Evolutionary conservation across 2,888 invertebrate genomes (phyloP), one percentile per base, ranked within the genome.

Genomic region (Colostygia pectinataria): DNA sequence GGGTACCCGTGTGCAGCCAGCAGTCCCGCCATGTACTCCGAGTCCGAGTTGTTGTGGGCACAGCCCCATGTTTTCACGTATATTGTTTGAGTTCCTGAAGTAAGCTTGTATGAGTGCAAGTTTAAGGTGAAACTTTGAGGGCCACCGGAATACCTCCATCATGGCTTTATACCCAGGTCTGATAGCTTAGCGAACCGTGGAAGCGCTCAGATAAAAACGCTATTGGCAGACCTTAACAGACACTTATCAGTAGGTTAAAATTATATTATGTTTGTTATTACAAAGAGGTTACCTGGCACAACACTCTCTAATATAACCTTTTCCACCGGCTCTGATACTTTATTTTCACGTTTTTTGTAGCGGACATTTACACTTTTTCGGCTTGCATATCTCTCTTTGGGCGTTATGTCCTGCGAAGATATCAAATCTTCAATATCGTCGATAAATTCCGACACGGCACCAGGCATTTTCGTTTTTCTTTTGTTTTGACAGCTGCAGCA

Each of bases 1-100:
- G 91, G 92, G 78, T 98, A 99, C 0, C 98, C 99, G 68, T 95
- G 96, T 0, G 95, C 92, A 0, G 96, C 95, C 47, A 99, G 86
- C 64, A 98, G 94, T 0, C 99, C 99, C 0, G 98, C 98, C 99
- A 99, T 99, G 77, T 99, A 99, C 89, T 99, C 99, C 0, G 97
- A 96, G 80, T 99, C 99, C 0, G 98, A 98, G 77, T 94, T 98
- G 82, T 99, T 99, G 87, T 99, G 99, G 0, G 98, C 96, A 80
- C 99, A 99, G 2, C 99, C 99, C 99, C 98, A 99, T 47, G 98
- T 99, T 84, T 97, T 97, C 1, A 98, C 92, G 67, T 94, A 97
- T 33, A 98, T 92, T 32, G 91, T 93, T 80, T 96, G 94, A 0
- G 96, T 96, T 0, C 97, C 96, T 72, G 91, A 90, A 65, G 27